These are phyloP conservation scores for Chionis minor DNA, from an alignment of 2,113 vertebrate species.

Conservation along the genomic window DNA sequence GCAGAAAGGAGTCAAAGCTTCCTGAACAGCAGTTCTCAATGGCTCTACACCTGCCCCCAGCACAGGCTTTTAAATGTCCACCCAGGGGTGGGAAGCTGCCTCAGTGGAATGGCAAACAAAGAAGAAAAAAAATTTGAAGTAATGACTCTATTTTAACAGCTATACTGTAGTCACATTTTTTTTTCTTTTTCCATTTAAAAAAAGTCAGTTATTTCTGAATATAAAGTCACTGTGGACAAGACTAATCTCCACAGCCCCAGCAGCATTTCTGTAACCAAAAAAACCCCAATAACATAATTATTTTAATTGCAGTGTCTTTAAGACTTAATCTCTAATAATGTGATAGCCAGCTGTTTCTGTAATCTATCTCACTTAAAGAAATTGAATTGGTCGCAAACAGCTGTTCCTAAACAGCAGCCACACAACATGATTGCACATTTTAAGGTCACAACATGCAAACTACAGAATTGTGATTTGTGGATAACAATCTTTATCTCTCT, in stretches of 20 bases:
- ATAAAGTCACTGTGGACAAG: background rate
- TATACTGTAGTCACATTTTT: background rate
- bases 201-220: background rate
- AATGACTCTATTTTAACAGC: background rate
- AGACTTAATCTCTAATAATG: constrained; percentile 59
- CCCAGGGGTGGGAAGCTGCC: background rate
- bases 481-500: background rate
- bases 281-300: constrained; percentile 31
- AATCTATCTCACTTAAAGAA: constrained; percentile 62
- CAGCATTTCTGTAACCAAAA: background rate
- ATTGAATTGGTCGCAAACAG: constrained; percentile 49
- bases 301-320: constrained; percentile 59
- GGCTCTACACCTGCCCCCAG: background rate
- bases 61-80: background rate
- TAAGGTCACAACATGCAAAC: constrained; percentile 13
- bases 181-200: background rate
- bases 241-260: background rate
- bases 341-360: constrained; percentile 51
- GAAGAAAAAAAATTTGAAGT: background rate
- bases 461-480: background rate
- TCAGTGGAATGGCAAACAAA: background rate
- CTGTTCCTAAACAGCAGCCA: constrained; percentile 27
- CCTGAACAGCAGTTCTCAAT: background rate
- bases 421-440: background rate
- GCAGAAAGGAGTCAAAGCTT: background rate